Base-by-base conservation (phyloP, 35 echinoderm and acorn worm species). In the Stichopus chloronotus region DNA sequence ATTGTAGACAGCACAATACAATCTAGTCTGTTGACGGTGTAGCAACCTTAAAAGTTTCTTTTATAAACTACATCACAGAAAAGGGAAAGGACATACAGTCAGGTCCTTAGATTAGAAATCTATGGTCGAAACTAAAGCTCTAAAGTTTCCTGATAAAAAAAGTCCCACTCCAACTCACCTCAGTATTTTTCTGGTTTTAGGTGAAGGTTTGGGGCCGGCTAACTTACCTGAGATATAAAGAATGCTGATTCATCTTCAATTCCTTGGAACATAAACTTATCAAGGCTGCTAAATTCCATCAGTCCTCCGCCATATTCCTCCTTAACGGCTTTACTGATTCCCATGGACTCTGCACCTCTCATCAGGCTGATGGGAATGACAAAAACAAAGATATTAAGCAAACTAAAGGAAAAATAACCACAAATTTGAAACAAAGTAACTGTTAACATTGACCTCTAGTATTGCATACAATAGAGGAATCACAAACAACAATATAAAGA, bases 261-360 rank as follows among this genome's bases (percentile, higher is more conserved):
- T 23, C 91, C 95, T 85, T 96, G 92, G 94, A 95, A 99, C 87
- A 99, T 96, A 58, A 58, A 82, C 61, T 93, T 71, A 23, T 99
- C 97, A 8, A 63, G 65, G 63, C 93, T 95, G n/a, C 93, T 95
- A 80, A 99, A 99, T 77, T 99, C 97, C 90, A 96, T 96, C 88
- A 96, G 79, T 0, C 97, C 97, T 6, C 97, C 97, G 77, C 97
- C 97, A 92, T 99, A 96, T 61, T 99, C 94, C 14, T 95, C 92
- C 79, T 96, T 99, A 0, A 99, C 69, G 22, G 95, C 91, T 63
- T 99, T 99, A 17, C 92, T 81, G 7, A 99, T 78, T 57, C 80
- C 92, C 43, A 99, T 96, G 14, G 87, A 78, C 81, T 96, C 97
- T 71, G 93, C 97, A 81, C 97, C 97, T 21, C 86, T 95, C 82